A percentile compares a stretch with the other conserved stretches of the same genome.
Conservation (phyloP, 2,797 vertebrate genomes). For the Pteropus rufus region DNA sequence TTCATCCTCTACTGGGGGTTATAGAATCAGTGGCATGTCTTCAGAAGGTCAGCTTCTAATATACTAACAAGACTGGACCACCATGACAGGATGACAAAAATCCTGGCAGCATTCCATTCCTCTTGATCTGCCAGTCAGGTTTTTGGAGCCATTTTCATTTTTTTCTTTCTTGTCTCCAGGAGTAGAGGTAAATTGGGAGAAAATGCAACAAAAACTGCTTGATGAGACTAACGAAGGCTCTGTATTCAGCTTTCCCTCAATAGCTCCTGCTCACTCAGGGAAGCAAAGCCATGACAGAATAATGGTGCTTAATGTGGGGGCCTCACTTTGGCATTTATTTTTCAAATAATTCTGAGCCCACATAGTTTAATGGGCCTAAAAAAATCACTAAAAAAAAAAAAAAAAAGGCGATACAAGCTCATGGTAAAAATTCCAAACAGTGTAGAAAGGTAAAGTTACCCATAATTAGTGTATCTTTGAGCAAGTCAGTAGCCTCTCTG, state of each 20-base stretch:
- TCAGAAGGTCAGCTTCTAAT: neutral
- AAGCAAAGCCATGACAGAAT: neutral
- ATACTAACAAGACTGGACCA: neutral
- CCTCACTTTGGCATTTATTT: neutral
- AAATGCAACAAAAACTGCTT: neutral
- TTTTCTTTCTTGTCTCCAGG: conserved; percentile 4
- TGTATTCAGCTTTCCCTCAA: neutral
- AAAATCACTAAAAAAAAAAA: neutral
- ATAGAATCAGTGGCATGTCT: neutral
- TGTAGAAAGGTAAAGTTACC: neutral
- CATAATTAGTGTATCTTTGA: neutral
- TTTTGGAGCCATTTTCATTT: conserved; percentile 7
- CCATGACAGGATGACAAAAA: neutral
- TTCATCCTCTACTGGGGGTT: neutral
- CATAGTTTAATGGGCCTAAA: neutral
- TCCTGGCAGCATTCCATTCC: neutral
- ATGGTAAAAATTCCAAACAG: neutral
- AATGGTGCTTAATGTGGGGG: neutral
- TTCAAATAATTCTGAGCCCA: neutral
- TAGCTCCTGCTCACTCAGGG: neutral
- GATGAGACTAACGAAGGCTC: neutral
- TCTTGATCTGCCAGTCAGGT: neutral
- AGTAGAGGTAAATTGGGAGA: conserved; percentile 10
- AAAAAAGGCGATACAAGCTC: neutral
- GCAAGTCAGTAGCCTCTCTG: neutral